A percentile compares a stretch with the other conserved stretches of the same genome.
phyloP scores from a whole-genome alignment of 1,140 invertebrate genomes.

The Radopholus similis region DNA sequence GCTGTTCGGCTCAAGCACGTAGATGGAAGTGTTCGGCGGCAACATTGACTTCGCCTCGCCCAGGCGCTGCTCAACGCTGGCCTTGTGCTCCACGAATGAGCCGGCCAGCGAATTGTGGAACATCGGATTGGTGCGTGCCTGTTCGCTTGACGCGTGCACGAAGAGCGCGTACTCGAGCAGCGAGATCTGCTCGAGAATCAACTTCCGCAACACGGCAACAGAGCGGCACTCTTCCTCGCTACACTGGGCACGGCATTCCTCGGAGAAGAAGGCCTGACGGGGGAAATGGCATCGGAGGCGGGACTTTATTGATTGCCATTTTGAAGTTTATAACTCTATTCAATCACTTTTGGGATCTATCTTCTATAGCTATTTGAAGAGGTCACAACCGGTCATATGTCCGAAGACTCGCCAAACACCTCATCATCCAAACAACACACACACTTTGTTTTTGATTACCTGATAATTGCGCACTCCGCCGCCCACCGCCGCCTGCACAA shows the following conservation, averaged over 20 bases:
- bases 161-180: constrained; percentile 38
- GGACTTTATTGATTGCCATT: neutral
- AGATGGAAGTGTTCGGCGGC: constrained; percentile 21
- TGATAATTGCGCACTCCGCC: constrained; percentile 38
- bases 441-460: constrained; percentile 22
- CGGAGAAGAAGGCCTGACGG: constrained; percentile 37
- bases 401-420: neutral
- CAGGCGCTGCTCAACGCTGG: constrained; percentile 24
- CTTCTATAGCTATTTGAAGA: neutral
- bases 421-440: constrained; percentile 4
- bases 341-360: no score
- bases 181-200: constrained; percentile 28
- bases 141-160: constrained; percentile 21
- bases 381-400: neutral
- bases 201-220: constrained; percentile 6
- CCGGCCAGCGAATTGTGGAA: constrained; percentile 36
- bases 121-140: neutral
- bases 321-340: neutral
- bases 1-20: constrained; percentile 8
- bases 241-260: constrained; percentile 25
- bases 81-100: constrained; percentile 21
- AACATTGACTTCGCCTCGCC: constrained; percentile 24
- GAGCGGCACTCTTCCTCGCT: constrained; percentile 19
- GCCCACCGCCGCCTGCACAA: constrained; percentile 38
- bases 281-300: neutral